A percentile compares a stretch with the other conserved stretches of the same genome.
These are phyloP conservation scores for Penelope pileata DNA, from an alignment of 2,113 vertebrate genomes.

Conservation along the genomic window DNA sequence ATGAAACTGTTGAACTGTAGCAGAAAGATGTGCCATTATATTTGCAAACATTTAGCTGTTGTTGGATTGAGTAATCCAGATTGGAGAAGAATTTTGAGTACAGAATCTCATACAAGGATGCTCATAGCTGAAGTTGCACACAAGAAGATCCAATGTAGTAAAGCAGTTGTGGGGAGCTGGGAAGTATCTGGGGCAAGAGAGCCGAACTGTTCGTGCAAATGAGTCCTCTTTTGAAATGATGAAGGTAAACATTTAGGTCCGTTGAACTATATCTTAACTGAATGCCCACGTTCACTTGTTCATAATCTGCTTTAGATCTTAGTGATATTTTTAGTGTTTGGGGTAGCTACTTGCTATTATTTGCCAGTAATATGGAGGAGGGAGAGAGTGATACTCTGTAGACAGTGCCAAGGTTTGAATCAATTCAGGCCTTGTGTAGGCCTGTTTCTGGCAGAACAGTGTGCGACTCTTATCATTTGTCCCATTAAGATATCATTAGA, in stretches of 20 bases:
- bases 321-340: slow-evolving; percentile 28
- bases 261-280: neutral
- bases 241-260: neutral
- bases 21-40: neutral
- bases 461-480: slow-evolving; percentile 68
- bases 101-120: neutral
- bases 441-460: slow-evolving; percentile 66
- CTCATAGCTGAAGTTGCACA: neutral
- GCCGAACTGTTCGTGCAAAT: neutral
- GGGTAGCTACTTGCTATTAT: slow-evolving; percentile 30
- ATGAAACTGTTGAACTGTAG: neutral
- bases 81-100: neutral
- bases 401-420: slow-evolving; percentile 47
- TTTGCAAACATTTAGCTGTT: neutral
- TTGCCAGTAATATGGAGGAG: slow-evolving; percentile 36
- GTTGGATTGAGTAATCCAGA: neutral
- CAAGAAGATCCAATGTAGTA: neutral
- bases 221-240: neutral
- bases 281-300: neutral
- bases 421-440: slow-evolving; percentile 61
- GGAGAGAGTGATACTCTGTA: slow-evolving; percentile 41
- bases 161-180: neutral
- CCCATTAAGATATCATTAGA: slow-evolving; percentile 72
- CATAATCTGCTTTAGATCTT: neutral
- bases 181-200: neutral